Base-by-base conservation (phyloP, 2,888 invertebrate species). In the Limnephilus rhombicus region DNA sequence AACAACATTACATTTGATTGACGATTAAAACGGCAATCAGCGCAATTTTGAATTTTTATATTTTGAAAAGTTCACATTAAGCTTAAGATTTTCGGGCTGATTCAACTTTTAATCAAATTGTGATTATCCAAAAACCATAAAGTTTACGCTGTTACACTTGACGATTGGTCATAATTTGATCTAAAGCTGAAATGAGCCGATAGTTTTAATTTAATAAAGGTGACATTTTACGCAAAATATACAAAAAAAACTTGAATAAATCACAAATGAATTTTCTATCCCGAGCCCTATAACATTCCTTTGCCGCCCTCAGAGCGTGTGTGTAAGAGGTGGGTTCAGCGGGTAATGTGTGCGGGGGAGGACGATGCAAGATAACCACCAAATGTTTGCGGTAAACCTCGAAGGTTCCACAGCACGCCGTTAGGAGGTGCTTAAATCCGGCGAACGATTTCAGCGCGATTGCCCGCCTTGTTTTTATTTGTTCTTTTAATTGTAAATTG, bases 401-500 rank as follows among this genome's bases (percentile, higher is more conserved):
- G 68, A 82, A 82, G 82, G 82, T 82, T 34, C 31, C 82, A 13
- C 31, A 82, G 15, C 31, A 31, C 15, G 29, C 15, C 24, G 68
- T 68, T 82, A 86, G 86, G 9, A 29, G 15, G 86, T 86, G 29
- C 86, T 86, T 86, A 41, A 45, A 41, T n/a, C 45, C 45, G 29
- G n/a, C 45, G 24, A 86, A 49, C 29, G 86, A 24, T 41, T 45
- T 86, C 49, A 24, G 45, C 86, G n/a, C 45, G 49, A 86, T 45
- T 86, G 45, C 29, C 86, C 86, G 68, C 68, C 68, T 68, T 68
- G 68, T 68, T 68, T 68, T 68, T 68, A 68, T 86, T 34, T 31
- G 83, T 83, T 45, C 45, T 86, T 45, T 45, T 86, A 86, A 86
- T 86, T 37, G 83, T 83, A 24, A 83, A 83, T 83, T 37, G 83